A percentile compares a stretch with the other conserved stretches of the same genome.
Evolutionary conservation across 1,140 invertebrate species (phyloP).

Genomic region (Fopius arisanus): DNA sequence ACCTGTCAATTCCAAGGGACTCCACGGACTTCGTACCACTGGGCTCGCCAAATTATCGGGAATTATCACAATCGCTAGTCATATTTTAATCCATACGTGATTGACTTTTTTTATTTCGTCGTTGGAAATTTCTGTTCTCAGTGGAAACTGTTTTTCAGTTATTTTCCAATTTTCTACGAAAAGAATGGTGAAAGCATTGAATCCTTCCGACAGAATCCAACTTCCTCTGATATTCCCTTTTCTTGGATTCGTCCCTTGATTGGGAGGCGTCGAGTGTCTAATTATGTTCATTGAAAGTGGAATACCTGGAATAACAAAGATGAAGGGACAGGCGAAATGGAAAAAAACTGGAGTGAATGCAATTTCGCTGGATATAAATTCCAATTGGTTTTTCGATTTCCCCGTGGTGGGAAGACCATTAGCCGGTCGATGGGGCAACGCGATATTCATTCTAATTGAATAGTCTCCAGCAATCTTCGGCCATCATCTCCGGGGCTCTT

Average conservation of each 20-base stretch:
- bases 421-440: conserved; percentile 5
- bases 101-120: too few species aligned
- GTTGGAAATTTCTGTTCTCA: too few species aligned
- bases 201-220: background rate
- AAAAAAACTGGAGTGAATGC: background rate
- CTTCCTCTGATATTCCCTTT: too few species aligned
- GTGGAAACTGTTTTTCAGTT: too few species aligned
- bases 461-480: conserved; percentile 7
- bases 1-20: background rate
- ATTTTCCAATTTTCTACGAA: too few species aligned
- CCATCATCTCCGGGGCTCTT: background rate
- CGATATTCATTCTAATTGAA: conserved; percentile 15
- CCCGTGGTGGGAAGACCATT: background rate
- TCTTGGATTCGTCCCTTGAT: background rate
- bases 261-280: background rate
- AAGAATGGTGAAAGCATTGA: background rate
- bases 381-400: conserved; percentile 5
- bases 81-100: too few species aligned
- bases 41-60: background rate
- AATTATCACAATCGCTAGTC: background rate
- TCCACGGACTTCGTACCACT: background rate
- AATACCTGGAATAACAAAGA: background rate
- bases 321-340: background rate
- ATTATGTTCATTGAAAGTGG: background rate
- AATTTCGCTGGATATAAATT: background rate